phyloP scores from a whole-genome alignment of 2,888 invertebrate genomes.

The Archaeoteleia sp. region DNA sequence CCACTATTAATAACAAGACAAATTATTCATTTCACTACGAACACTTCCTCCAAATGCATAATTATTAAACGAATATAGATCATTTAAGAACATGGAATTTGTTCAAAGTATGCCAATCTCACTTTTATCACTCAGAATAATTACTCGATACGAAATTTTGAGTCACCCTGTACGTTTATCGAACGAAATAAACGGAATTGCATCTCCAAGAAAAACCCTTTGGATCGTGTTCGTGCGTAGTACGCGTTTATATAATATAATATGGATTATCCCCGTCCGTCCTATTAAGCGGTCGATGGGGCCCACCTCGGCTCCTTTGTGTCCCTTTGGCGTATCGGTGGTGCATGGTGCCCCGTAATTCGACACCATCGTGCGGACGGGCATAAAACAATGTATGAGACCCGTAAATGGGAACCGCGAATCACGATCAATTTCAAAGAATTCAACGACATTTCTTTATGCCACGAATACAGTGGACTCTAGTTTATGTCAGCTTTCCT shows the following conservation, averaged over 20 bases:
- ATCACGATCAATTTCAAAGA: conserved; percentile 7
- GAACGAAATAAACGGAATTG: conserved; percentile 13
- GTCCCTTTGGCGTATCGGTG: conserved; percentile 56
- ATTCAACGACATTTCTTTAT: background rate
- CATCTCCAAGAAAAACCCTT: conserved; percentile 35
- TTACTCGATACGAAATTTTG: too few relatives aligned
- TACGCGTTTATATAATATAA: conserved; percentile 57
- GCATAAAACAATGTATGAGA: conserved; percentile 61
- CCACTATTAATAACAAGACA: too few relatives aligned
- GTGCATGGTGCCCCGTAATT: conserved; percentile 58
- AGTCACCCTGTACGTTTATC: conserved; percentile 21
- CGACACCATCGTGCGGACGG: conserved; percentile 56
- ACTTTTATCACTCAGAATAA: too few relatives aligned
- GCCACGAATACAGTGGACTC: too few relatives aligned
- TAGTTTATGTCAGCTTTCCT: too few relatives aligned
- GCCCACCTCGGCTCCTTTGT: conserved; percentile 55
- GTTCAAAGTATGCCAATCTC: too few relatives aligned
- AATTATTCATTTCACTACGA: too few relatives aligned
- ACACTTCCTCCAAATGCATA: too few relatives aligned
- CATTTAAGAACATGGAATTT: too few relatives aligned
- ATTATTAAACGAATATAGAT: too few relatives aligned
- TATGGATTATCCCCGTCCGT: conserved; percentile 69
- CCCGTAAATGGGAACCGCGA: conserved; percentile 27
- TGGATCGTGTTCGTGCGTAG: conserved; percentile 14
- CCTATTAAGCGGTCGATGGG: conserved; percentile 44